Conservation (phyloP, 2,888 invertebrate genomes). For the Ecliptopera silaceata region DNA sequence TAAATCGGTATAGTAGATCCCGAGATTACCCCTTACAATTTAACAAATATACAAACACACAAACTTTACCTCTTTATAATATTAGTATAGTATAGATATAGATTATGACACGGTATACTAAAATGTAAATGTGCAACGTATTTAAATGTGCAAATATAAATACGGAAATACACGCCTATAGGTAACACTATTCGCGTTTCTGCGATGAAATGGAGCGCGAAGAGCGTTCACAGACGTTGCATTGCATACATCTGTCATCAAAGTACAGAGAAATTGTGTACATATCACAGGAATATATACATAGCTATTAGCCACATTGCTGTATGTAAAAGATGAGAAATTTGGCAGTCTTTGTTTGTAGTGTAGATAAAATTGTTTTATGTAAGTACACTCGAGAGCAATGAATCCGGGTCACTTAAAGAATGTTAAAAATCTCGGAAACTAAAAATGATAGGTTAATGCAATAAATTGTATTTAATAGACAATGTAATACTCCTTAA, state of each 20-base stretch:
- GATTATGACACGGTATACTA: no score
- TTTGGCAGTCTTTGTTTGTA: neutral
- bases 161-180: neutral
- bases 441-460: no score
- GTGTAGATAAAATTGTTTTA: neutral
- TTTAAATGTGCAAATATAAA: no score
- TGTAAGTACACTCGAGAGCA: neutral
- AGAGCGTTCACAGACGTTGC: constrained; percentile 22
- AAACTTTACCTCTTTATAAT: no score
- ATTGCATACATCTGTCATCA: neutral
- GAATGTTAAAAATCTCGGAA: no score
- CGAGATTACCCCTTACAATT: no score
- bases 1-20: no score
- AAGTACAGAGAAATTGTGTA: constrained; percentile 14
- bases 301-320: constrained; percentile 6
- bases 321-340: neutral
- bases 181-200: constrained; percentile 15
- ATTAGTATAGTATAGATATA: no score
- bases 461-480: no score
- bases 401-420: neutral
- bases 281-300: neutral
- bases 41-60: no score
- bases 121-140: no score
- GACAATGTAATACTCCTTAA: no score
- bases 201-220: constrained; percentile 32